Evolutionary conservation across 30 jellyfish, hydroid and myxozoan species (phyloP).

Genomic region (Cassiopea xamachana): DNA sequence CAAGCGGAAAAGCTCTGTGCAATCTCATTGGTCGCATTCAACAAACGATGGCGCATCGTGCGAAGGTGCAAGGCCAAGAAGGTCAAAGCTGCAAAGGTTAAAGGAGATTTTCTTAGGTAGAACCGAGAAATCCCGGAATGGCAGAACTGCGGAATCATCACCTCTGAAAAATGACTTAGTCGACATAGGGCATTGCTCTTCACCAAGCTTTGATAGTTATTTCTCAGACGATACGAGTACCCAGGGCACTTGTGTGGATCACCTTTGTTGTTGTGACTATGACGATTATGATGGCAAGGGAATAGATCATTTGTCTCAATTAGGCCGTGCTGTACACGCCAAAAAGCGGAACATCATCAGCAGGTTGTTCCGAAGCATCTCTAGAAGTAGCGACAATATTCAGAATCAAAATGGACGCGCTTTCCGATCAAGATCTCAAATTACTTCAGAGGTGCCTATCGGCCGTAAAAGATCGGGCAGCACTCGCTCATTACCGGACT

Average conservation of each 20-base stretch:
- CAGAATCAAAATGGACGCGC: background rate
- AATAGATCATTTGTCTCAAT: slow-evolving; percentile 55
- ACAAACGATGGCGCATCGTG: slow-evolving; percentile 9
- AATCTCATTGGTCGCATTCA: slow-evolving; percentile 22
- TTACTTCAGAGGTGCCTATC: slow-evolving; percentile 27
- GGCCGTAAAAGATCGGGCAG: slow-evolving; percentile 74
- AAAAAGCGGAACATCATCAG: slow-evolving; percentile 47
- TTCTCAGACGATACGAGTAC: slow-evolving; percentile 35
- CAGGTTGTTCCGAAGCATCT: slow-evolving; percentile 32
- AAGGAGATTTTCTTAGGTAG: slow-evolving; percentile 22
- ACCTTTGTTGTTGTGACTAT: slow-evolving; percentile 45
- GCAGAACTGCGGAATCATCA: background rate
- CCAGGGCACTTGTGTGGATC: slow-evolving; percentile 24
- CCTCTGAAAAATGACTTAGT: background rate
- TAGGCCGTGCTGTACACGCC: slow-evolving; percentile 38
- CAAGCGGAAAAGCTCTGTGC: background rate
- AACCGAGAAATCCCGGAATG: slow-evolving; percentile 6
- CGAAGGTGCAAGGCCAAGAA: background rate
- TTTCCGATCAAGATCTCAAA: slow-evolving; percentile 21
- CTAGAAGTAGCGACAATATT: background rate
- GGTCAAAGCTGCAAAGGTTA: slow-evolving; percentile 48
- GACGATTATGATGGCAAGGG: slow-evolving; percentile 22
- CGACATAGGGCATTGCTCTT: slow-evolving; percentile 3
- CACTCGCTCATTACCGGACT: slow-evolving; percentile 75
- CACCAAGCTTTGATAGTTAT: slow-evolving; percentile 33